Base-by-base conservation (phyloP, 2,888 invertebrate species). In the Siphlonurus alternatus region DNA sequence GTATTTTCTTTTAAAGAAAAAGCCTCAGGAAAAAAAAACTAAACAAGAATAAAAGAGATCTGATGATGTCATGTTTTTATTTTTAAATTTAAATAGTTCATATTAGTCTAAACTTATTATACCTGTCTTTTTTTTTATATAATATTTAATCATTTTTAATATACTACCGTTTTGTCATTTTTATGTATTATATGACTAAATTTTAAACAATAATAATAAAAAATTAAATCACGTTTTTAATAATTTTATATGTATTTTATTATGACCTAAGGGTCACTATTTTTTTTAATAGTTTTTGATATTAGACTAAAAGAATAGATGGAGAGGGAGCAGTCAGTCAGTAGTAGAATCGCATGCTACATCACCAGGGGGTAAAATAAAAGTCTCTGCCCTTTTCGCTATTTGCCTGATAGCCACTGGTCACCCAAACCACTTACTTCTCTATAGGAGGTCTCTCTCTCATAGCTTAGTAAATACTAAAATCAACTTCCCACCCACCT, bases 361-460 rank as follows among this genome's bases (percentile, higher is more conserved):
- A 15, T 10, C 38, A 10, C 38, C 38, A 38, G 38, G 38, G 15
- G 38, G 38, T 38, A 38, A 38, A 38, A 38, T 38, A 38, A 38
- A 38, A 38, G 38, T 38, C 38, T 15, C 38, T 5, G 38, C 38
- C 38, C 15, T n/a, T n/a, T n/a, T n/a, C n/a, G n/a, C n/a, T n/a
- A n/a, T n/a, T n/a, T n/a, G n/a, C n/a, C 38, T 38, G 38, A 38
- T 38, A 56, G 56, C 56, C 56, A 56, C 56, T n/a, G 56, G 56
- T 56, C 56, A 56, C 56, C 56, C 56, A 56, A 22, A 56, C 56
- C 56, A 56, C 56, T 56, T 56, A 56, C 22, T 56, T 18, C 56
- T 7, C 56, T 56, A n/a, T 22, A 22, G 56, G 56, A 56, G 56
- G 38, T 38, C 38, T 38, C n/a, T n/a, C n/a, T n/a, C n/a, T n/a